Conservation (phyloP, 2,888 invertebrate genomes). For the Taphrorychus bicolor region DNA sequence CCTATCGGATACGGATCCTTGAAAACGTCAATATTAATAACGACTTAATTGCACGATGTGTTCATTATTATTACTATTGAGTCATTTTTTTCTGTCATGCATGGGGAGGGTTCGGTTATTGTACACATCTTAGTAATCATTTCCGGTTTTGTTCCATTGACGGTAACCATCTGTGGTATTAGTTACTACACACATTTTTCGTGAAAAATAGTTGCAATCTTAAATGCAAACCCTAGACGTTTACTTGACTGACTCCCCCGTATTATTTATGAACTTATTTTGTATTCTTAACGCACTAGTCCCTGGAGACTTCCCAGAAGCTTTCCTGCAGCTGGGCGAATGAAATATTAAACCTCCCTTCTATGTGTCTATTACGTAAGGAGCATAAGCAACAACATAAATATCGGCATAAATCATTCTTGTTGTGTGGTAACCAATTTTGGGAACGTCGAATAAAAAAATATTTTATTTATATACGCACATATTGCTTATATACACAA, state of each 20-base stretch:
- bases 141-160: too few species aligned
- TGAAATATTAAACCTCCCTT: slow-evolving; percentile 57
- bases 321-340: slow-evolving; percentile 51
- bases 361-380: slow-evolving; percentile 50
- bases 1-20: slow-evolving; percentile 32
- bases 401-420: slow-evolving; percentile 40
- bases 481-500: too few species aligned
- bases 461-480: too few species aligned
- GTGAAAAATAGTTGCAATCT: neutral
- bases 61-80: slow-evolving; percentile 27
- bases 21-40: slow-evolving; percentile 37
- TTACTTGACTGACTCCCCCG: neutral
- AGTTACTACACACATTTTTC: too few species aligned
- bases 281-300: slow-evolving; percentile 53
- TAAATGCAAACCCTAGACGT: neutral
- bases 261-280: slow-evolving; percentile 44
- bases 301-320: slow-evolving; percentile 53
- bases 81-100: neutral
- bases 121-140: too few species aligned
- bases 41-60: slow-evolving; percentile 31
- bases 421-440: slow-evolving; percentile 30
- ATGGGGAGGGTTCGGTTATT: too few species aligned
- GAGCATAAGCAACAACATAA: slow-evolving; percentile 45
- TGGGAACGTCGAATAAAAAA: slow-evolving; percentile 30
- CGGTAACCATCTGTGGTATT: too few species aligned